phyloP scores from a whole-genome alignment of 2,888 invertebrate species.

The Metacarcinus magister region DNA sequence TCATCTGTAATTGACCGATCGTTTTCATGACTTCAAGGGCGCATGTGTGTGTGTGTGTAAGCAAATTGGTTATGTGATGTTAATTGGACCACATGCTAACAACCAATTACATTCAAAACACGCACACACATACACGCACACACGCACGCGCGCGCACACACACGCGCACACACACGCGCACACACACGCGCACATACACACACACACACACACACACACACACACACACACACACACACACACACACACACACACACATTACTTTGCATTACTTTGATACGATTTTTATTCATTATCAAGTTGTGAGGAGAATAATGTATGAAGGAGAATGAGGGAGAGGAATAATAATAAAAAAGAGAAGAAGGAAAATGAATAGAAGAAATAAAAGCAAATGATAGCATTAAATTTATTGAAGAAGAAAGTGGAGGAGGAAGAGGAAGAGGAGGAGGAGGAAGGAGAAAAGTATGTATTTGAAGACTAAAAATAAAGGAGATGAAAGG shows the following conservation, averaged over 20 bases:
- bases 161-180: slow-evolving; percentile 44
- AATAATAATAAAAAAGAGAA: no score
- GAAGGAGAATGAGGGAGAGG: not conserved
- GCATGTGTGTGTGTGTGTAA: slow-evolving; percentile 54
- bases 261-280: no score
- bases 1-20: not conserved
- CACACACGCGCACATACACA: slow-evolving; percentile 15
- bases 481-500: not conserved
- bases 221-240: not conserved
- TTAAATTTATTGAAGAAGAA: not conserved
- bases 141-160: slow-evolving; percentile 31
- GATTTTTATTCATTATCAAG: not conserved
- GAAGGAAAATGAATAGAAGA: not conserved
- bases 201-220: slow-evolving; percentile 26
- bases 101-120: not conserved
- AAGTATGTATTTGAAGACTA: not conserved
- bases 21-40: not conserved
- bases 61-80: not conserved
- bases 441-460: not conserved
- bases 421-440: not conserved
- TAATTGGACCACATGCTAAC: not conserved
- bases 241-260: no score
- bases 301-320: not conserved
- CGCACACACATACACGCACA: slow-evolving; percentile 45
- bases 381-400: not conserved